Base-by-base conservation (phyloP, 64 coral and sea anemone genomes). In the Trachythela sp. region DNA sequence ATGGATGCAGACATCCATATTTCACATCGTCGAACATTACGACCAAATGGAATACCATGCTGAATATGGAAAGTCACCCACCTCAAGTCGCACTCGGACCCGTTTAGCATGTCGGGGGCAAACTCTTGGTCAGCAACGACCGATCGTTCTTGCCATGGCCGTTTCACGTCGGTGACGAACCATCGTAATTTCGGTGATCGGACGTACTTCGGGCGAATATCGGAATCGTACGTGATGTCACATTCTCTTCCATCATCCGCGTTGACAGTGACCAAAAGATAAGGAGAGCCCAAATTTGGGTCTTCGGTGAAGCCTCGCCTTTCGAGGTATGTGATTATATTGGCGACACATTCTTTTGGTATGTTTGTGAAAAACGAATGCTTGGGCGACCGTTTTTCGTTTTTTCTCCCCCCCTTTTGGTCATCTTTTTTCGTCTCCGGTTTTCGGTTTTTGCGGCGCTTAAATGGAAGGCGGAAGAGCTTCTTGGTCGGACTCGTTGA, bases 171-270 rank as follows among this genome's bases (percentile, higher is more conserved):
- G 30, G 75, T 30, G 15, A 80, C 75, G 34, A 80, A 80, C 75
- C 75, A 80, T 35, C 75, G 30, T 80, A 80, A 39, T 20, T 80
- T 80, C 75, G 75, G 75, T 11, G 75, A 80, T 80, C 75, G 75
- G 75, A 80, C 20, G 13, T 35, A 35, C 31, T 35, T 80, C 31
- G 75, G 75, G 32, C 33, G 37, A 36, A 80, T 39, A 2, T 80
- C 75, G 75, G 31, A 37, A 39, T 80, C 75, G 33, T 80, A 80
- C 33, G 75, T 80, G 30, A 80, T 35, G 75, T 80, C 75, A 39
- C 75, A 80, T 37, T 80, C 75, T 39, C 33, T 30, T 80, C 75
- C 75, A 36, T 80, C 75, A 15, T 80, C 75, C 20, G 37, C 30
- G 75, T 35, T 80, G 33, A 80, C 33, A 2, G 75, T 80, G 31